Base-by-base conservation (phyloP, 2,888 invertebrate genomes). In the Rotaria sp. region DNA sequence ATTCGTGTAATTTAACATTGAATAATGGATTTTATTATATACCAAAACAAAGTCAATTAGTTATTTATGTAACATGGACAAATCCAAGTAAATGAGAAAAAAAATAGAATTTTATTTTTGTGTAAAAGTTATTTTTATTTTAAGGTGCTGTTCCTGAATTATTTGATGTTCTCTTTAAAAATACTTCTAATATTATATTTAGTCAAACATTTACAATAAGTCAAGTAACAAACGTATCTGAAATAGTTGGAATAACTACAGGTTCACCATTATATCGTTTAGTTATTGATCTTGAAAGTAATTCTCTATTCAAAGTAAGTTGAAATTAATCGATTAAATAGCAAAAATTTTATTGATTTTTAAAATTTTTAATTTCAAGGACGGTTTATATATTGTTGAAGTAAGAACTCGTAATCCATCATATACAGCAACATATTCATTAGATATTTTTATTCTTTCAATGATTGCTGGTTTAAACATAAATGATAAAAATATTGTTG, bases 11-110 rank as follows among this genome's bases (percentile, higher is more conserved):
- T 45, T 45, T 80, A 45, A 38, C 35, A n/a, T 45, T 26, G 10
- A 41, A 45, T n/a, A n/a, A 2, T 7, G 45, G 26, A 11, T 18
- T 2, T 11, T 80, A 80, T 80, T 26, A 41, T 80, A 21, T 80
- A 45, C 80, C 80, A 4, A 80, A 80, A 80, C 80, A 80, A 45
- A 80, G 80, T 80, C 80, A 80, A 80, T 41, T 80, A n/a, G 80
- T 80, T 80, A 5, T 80, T 26, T 80, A 80, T 80, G 80, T 45
- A 41, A n/a, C 41, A 26, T 80, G 80, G 80, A n/a, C 45, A 26
- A 80, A 80, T 80, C 45, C 80, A 80, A 80, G 80, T 80, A 80
- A 50, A 18, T 50, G 8, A 11, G 10, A 45, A 26, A 26, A 11
- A 26, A 1, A 41, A 24, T 8, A 2, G 3, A 3, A 41, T 10